Conservation (phyloP, 2,797 vertebrate genomes). For the Phataginus tetradactyla region DNA sequence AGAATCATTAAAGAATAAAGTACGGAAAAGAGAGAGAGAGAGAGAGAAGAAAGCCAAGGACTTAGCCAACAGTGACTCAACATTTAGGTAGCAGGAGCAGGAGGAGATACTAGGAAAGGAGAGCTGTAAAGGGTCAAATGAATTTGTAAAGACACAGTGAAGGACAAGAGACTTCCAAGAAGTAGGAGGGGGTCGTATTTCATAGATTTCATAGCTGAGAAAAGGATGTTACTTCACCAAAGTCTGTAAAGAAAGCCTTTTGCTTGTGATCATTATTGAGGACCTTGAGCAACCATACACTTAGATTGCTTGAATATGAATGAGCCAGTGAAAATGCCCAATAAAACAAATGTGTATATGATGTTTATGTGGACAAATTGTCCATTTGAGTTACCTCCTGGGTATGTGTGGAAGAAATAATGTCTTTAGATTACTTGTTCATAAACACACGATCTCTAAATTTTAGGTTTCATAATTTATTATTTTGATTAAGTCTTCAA, state of each 20-base stretch:
- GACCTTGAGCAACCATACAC: neutral
- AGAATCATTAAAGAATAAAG: neutral
- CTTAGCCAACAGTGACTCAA: rapidly evolving
- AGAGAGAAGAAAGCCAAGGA: neutral
- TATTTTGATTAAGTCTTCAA: neutral
- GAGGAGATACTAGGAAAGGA: neutral
- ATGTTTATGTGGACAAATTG: neutral
- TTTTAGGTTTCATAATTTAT: neutral
- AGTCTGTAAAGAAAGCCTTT: neutral
- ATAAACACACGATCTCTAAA: neutral
- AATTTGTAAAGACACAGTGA: neutral
- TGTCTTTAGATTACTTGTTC: neutral
- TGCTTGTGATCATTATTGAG: neutral
- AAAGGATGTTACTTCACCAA: neutral
- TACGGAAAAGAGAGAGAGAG: neutral
- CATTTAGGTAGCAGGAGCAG: neutral
- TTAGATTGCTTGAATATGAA: neutral
- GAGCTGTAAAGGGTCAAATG: neutral
- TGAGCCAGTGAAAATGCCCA: neutral
- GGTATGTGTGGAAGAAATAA: neutral
- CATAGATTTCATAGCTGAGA: neutral
- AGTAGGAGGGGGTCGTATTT: neutral
- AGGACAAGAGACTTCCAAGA: neutral
- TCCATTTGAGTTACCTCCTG: neutral
- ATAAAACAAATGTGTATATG: neutral